Evolutionary conservation across 2,113 vertebrate species (phyloP).

Genomic region (Mohoua ochrocephala): DNA sequence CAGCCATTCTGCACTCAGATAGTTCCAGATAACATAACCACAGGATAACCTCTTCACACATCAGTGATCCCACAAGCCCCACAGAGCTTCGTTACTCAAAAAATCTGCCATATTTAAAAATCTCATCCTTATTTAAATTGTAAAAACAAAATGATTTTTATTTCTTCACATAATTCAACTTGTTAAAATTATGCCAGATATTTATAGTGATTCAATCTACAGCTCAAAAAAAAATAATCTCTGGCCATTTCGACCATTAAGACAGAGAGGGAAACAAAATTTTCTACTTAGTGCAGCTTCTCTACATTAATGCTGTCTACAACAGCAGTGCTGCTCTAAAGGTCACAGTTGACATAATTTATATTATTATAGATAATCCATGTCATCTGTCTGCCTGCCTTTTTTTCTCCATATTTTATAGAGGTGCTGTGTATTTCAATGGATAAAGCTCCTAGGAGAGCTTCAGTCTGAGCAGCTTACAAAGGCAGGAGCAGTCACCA

Average conservation of each 20-base stretch:
- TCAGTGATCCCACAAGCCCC: not conserved
- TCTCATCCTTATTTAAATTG: not conserved
- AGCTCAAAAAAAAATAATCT: not conserved
- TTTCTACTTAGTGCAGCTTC: not conserved
- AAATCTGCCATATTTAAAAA: not conserved
- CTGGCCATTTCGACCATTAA: not conserved
- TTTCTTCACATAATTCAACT: not conserved
- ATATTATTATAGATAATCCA: slow-evolving; percentile 29
- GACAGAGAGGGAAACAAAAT: slow-evolving; percentile 7
- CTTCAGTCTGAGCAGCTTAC: not conserved
- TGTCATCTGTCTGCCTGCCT: not conserved
- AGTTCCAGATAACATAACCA: not conserved
- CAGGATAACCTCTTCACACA: not conserved
- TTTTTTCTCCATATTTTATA: not conserved
- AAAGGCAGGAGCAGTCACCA: not conserved
- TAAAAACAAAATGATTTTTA: not conserved
- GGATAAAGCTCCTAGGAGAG: not conserved
- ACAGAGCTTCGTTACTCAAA: not conserved
- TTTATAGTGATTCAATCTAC: not conserved
- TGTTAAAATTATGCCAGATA: not conserved
- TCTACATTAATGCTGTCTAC: not conserved
- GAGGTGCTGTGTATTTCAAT: not conserved
- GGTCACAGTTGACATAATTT: slow-evolving; percentile 31
- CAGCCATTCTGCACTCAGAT: not conserved
- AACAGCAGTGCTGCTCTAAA: slow-evolving; percentile 11